Evolutionary conservation across 2,888 invertebrate species (phyloP), one percentile per base, ranked within the genome.

Genomic region (Acleris emargana): DNA sequence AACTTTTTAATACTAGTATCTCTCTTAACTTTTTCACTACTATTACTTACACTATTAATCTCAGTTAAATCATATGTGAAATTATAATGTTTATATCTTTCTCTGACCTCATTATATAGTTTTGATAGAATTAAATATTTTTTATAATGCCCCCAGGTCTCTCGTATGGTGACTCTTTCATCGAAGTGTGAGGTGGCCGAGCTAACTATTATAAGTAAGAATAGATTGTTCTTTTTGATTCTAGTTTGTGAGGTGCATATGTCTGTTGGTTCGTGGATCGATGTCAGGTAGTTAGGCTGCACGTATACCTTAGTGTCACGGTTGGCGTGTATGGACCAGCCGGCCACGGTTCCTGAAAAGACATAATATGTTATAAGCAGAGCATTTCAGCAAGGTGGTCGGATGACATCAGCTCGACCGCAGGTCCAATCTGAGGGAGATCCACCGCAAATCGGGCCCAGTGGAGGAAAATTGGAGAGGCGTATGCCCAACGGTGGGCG

Each of bases 291-390:
- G 66, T 94, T 94, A 0, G 96, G 96, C 70, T 94, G 93, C 22
- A 97, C 94, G 81, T 97, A 97, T 67, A 94, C 89, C 76, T 93
- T 94, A 22, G 96, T 94, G 78, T 96, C 95, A 54, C 96, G 91
- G 25, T 96, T 96, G 1, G 95, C 95, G 76, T 96, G 95, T 57
- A 93, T 93, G n/a, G 95, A 93, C 97, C 97, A 97, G 51, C 96
- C 97, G 64, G 89, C 88, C 71, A 89, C 93, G 87, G 80, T 85
- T 80, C 86, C 93, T 93, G 86, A 0, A 84, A 87, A 81, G 81
- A 76, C 28, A 28, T 28, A 7, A 28, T 28, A 28, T 25, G 25
- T 25, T 25, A 25, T 6, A 25, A 25, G 6, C n/a, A n/a, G n/a
- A n/a, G n/a, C n/a, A n/a, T n/a, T n/a, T n/a, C n/a, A n/a, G n/a